Evolutionary conservation across 2,888 invertebrate genomes (phyloP), one percentile per base, ranked within the genome.

Genomic region (Ctenicera cuprea): DNA sequence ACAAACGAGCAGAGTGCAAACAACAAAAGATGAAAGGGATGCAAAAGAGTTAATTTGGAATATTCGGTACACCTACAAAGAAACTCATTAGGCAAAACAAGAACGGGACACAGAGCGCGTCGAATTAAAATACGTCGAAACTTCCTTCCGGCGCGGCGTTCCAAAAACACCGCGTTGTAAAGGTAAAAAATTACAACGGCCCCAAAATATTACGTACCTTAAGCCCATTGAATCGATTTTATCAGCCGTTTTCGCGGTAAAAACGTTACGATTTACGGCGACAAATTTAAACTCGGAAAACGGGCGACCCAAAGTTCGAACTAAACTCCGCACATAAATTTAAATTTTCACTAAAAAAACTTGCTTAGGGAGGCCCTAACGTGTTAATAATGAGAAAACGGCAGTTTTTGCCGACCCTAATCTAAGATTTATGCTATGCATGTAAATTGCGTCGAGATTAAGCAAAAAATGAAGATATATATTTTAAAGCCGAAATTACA

Each of bases 341-440:
- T 64, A 68, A 73, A 73, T 63, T 68, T 73, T 52, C 45, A n/a
- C 48, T 45, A 67, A 20, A 50, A 50, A 57, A 67, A 61, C 30
- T 61, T 70, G 48, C 37, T 38, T 11, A 14, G 59, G 66, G 65
- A 38, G 22, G 57, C 64, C 52, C 59, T 74, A 74, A 74, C 69
- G 73, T 74, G 69, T 70, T 74, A 74, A 74, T 74, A 70, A 74
- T 65, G 65, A 70, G 69, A 50, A 38, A 63, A 63, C 63, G 71
- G 61, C 63, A 63, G 54, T 68, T 69, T 59, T 65, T 68, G 68
- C 63, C 41, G 33, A 18, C 48, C 57, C 67, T 67, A 68, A 67
- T 71, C 48, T 61, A 67, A 72, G 72, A 72, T 72, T 72, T 66
- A 72, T 72, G 50, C 50, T 33, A 57, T 14, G 73, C 63, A n/a